phyloP scores from a whole-genome alignment of 2,888 invertebrate species.

The Ephialtes manifestator region DNA sequence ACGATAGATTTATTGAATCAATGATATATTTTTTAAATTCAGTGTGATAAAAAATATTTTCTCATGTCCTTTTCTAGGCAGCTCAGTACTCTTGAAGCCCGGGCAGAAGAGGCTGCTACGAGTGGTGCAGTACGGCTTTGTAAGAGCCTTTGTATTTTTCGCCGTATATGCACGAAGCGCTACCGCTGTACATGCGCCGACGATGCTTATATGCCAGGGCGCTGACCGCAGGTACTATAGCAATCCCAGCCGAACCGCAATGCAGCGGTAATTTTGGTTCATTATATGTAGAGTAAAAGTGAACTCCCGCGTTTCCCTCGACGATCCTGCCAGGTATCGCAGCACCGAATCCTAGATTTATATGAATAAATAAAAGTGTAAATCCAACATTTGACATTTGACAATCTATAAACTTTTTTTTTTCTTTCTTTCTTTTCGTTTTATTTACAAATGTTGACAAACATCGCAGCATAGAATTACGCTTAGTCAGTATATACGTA shows the following conservation, averaged over 20 bases:
- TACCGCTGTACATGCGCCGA: neutral
- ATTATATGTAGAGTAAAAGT: conserved; percentile 50
- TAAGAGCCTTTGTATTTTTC: conserved; percentile 59
- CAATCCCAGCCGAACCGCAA: conserved; percentile 73
- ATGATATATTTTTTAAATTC: no score
- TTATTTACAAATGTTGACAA: conserved; percentile 67
- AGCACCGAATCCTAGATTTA: neutral
- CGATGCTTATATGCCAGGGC: conserved; percentile 55
- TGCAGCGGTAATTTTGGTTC: conserved; percentile 71
- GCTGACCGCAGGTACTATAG: conserved; percentile 73
- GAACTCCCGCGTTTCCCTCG: conserved; percentile 24
- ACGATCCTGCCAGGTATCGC: neutral
- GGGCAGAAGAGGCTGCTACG: conserved; percentile 41
- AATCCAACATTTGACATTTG: neutral
- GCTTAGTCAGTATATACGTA: conserved; percentile 37
- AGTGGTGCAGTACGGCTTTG: conserved; percentile 45
- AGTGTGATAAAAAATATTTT: no score
- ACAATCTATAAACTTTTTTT: conserved; percentile 48
- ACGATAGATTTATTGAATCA: no score
- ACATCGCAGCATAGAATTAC: conserved; percentile 45
- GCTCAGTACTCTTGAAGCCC: conserved; percentile 8
- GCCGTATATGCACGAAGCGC: conserved; percentile 28
- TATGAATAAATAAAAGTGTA: neutral
- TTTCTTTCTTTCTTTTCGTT: conserved; percentile 22
- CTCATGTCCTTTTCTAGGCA: no score